Evolutionary conservation across 2,888 invertebrate species (phyloP).

Genomic region (Philereme vetulata): DNA sequence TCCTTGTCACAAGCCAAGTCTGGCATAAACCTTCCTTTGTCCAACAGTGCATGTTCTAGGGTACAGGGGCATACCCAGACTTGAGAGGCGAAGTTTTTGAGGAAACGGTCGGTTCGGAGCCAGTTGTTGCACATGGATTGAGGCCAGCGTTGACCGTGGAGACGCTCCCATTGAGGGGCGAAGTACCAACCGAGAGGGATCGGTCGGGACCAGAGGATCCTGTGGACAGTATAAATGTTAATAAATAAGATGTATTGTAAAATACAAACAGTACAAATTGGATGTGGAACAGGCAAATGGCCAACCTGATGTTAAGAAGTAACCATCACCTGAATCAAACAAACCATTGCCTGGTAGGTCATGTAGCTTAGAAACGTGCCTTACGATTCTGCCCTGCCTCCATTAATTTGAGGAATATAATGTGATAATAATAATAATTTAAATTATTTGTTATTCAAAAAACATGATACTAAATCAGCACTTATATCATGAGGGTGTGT

Average conservation of each 20-base stretch:
- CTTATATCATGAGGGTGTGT: no score
- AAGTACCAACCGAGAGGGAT: constrained; percentile 98
- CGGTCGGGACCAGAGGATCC: constrained; percentile 94
- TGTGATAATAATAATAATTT: no score
- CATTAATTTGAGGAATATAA: no score
- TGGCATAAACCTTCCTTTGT: constrained; percentile 96
- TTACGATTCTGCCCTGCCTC: no score
- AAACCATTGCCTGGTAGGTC: no score
- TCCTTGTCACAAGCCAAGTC: constrained; percentile 96
- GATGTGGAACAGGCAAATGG: no score
- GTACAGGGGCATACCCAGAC: constrained; percentile 95
- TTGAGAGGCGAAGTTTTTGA: constrained; percentile 93
- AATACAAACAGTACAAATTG: background rate
- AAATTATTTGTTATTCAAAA: no score
- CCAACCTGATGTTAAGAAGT: no score
- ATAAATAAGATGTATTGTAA: background rate
- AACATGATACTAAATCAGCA: no score
- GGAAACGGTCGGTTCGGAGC: constrained; percentile 92
- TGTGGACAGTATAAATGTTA: constrained; percentile 44
- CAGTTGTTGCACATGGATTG: constrained; percentile 93
- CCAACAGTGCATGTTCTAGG: constrained; percentile 93
- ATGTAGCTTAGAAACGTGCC: no score
- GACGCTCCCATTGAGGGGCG: constrained; percentile 92
- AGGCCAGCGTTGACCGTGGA: constrained; percentile 92
- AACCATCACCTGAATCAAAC: no score